A percentile compares a stretch with the other conserved stretches of the same genome.
These are phyloP conservation scores for Conchocele bisecta DNA, from an alignment of 2,888 invertebrate genomes.

Conservation along the genomic window DNA sequence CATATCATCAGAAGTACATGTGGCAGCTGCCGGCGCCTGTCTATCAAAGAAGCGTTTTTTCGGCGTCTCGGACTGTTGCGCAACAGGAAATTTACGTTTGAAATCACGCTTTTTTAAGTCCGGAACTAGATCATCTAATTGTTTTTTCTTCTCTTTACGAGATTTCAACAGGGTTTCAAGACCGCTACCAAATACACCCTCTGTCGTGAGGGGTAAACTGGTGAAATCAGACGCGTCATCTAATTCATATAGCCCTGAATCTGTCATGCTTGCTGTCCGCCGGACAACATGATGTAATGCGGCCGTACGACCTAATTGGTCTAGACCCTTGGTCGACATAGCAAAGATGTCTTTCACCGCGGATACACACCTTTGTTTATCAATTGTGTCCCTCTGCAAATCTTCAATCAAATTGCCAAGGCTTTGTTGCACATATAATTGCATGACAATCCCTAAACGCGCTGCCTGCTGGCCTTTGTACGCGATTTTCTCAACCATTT, in stretches of 20 bases:
- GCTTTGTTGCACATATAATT: slow-evolving; percentile 34
- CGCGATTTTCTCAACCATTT: slow-evolving; percentile 41
- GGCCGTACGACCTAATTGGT: no score
- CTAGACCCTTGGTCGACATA: no score
- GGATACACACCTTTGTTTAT: no score
- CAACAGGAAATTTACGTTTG: no score
- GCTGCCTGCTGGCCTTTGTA: slow-evolving; percentile 42
- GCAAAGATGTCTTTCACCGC: no score
- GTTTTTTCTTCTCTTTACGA: neutral
- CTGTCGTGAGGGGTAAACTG: neutral
- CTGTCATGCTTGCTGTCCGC: neutral
- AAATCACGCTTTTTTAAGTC: no score
- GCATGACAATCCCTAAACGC: slow-evolving; percentile 22
- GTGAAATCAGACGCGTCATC: neutral
- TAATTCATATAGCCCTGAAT: neutral
- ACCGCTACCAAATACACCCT: neutral
- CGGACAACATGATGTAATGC: neutral
- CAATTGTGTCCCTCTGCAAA: slow-evolving; percentile 12
- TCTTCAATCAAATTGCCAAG: slow-evolving; percentile 19
- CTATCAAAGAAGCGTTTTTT: no score
- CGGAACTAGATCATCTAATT: neutral
- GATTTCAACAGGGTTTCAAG: neutral
- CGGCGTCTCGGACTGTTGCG: no score
- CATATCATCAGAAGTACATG: no score
- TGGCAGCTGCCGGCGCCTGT: no score